Evolutionary conservation across 2,888 invertebrate species (phyloP), one percentile per base, ranked within the genome.

Genomic region (Leucania comma): DNA sequence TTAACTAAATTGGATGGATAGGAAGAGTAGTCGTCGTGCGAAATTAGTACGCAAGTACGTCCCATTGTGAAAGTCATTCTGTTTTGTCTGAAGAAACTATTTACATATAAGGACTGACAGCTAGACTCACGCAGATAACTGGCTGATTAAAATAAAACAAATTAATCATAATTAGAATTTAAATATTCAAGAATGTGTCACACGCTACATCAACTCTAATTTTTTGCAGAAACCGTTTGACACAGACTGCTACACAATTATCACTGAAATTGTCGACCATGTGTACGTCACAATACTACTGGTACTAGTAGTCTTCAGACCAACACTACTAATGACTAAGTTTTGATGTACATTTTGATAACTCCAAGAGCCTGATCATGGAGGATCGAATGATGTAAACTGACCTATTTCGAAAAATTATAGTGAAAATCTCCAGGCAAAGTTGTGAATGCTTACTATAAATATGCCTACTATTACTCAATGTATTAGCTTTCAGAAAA

Each of bases 1-100:
- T 59, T 68, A 62, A 46, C 66, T 64, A 57, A 68, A 75, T 63
- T 68, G 65, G 54, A 54, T 38, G 51, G 12, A 22, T 63, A 48
- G 54, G 57, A 59, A 42, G 58, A 63, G 54, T 35, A n/a, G 24
- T 50, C 26, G 56, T 69, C 54, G 42, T 73, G 59, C 48, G 50
- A 50, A 77, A 60, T 60, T 69, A 60, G 59, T 58, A 48, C 42
- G 2, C 29, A 54, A 68, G 46, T 60, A 80, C 38, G 12, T 62
- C 17, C 12, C 29, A 62, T 42, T 72, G 60, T 66, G 74, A 66
- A 73, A 66, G 72, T 51, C 26, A 22, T n/a, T 22, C 10, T 57
- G 58, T 60, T 54, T 59, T 60, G 22, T 51, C 50, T 51, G 14
- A 22, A 42, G n/a, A 46, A 66, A 42, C 22, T 26, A 50, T 56